These are phyloP conservation scores for Epinotia demarniana DNA, from an alignment of 2,888 invertebrate genomes.

Conservation along the genomic window DNA sequence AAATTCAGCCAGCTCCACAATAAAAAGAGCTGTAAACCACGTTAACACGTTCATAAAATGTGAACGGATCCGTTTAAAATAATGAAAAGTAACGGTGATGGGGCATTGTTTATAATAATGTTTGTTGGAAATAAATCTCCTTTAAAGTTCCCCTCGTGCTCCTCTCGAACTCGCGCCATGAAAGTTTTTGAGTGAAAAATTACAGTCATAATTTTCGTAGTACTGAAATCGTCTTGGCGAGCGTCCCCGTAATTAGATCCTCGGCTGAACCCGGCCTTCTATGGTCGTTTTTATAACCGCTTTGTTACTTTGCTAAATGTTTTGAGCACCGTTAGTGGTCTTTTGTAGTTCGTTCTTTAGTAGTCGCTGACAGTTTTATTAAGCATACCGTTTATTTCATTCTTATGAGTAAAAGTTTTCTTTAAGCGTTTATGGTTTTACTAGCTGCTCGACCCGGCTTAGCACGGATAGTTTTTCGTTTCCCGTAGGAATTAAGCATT, in stretches of 20 bases:
- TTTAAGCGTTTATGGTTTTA: background rate
- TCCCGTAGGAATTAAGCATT: no score
- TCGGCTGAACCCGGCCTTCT: conserved; percentile 63
- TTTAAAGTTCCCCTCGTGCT: conserved; percentile 62
- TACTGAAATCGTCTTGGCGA: conserved; percentile 67
- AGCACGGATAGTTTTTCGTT: no score
- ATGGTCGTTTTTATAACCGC: conserved; percentile 66
- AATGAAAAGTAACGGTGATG: conserved; percentile 55
- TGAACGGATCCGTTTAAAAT: conserved; percentile 51
- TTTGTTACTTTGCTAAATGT: conserved; percentile 63
- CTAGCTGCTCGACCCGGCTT: no score
- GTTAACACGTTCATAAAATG: conserved; percentile 49
- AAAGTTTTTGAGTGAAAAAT: conserved; percentile 78
- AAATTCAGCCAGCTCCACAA: conserved; percentile 52
- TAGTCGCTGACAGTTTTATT: conserved; percentile 8
- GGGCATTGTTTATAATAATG: conserved; percentile 55
- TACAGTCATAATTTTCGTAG: conserved; percentile 75
- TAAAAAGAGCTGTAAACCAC: conserved; percentile 56
- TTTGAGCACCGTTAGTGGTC: conserved; percentile 25
- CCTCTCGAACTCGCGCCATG: conserved; percentile 62
- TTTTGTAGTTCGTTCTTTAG: conserved; percentile 27
- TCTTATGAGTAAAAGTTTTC: background rate
- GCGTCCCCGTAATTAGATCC: conserved; percentile 73
- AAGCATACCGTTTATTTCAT: background rate
- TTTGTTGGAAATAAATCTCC: conserved; percentile 65